A percentile compares a stretch with the other conserved stretches of the same genome.
These are phyloP conservation scores for Symphodus melops DNA, from an alignment of 2,113 vertebrate species.

Conservation along the genomic window DNA sequence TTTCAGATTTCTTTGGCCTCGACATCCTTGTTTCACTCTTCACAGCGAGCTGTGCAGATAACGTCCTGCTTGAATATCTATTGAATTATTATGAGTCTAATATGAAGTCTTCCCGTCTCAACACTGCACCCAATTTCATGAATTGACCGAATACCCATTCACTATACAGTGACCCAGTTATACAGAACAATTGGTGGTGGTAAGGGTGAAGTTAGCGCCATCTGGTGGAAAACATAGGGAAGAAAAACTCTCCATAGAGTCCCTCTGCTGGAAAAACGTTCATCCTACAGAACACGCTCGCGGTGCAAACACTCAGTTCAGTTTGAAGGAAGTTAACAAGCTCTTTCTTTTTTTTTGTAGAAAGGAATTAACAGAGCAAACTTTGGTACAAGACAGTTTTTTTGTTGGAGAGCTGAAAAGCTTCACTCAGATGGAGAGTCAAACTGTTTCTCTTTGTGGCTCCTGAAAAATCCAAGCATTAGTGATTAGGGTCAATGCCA, in stretches of 20 bases:
- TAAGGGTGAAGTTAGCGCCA: constrained; percentile 63
- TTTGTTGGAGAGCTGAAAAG: not conserved
- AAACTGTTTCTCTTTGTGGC: not conserved
- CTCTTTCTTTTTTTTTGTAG: too few species aligned
- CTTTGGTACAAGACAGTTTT: not conserved
- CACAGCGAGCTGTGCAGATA: not conserved
- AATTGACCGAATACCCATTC: constrained; percentile 36
- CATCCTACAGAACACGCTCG: constrained; percentile 50
- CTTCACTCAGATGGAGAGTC: not conserved
- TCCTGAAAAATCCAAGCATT: not conserved
- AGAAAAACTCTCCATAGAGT: constrained; percentile 36
- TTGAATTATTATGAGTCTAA: not conserved
- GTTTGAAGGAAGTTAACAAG: not conserved
- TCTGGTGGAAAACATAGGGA: constrained; percentile 67
- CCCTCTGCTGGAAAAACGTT: constrained; percentile 77
- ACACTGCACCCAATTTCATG: constrained; percentile 26
- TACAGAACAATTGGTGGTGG: constrained; percentile 9
- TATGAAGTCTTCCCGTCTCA: constrained; percentile 22
- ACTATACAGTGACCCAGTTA: constrained; percentile 65
- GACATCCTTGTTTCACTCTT: not conserved
- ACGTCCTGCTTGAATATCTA: not conserved
- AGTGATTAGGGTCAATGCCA: not conserved
- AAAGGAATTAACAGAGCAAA: not conserved
- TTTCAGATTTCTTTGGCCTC: not conserved
- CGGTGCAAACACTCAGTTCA: not conserved